phyloP scores from a whole-genome alignment of 2,888 invertebrate species.

The Hypomecis atomaria region DNA sequence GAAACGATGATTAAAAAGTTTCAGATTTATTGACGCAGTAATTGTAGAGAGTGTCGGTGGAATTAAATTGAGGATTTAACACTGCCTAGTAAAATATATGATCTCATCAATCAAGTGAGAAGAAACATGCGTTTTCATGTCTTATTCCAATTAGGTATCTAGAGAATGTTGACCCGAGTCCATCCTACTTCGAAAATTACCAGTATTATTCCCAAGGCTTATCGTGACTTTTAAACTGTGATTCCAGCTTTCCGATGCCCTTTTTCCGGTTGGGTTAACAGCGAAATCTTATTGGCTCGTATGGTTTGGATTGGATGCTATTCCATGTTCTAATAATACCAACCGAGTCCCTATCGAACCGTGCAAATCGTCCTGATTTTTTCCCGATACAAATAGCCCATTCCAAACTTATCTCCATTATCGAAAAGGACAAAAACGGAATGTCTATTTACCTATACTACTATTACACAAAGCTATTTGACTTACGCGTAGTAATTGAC shows the following conservation, averaged over 20 bases:
- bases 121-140: not conserved
- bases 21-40: slow-evolving; percentile 34
- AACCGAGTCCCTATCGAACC: slow-evolving; percentile 17
- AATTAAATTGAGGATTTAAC: slow-evolving; percentile 26
- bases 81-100: slow-evolving; percentile 5
- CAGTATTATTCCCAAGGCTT: too few relatives aligned
- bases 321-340: slow-evolving; percentile 23
- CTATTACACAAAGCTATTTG: slow-evolving; percentile 55
- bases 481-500: slow-evolving; percentile 38
- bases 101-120: slow-evolving; percentile 1
- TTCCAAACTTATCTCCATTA: slow-evolving; percentile 52
- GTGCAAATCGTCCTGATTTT: slow-evolving; percentile 27
- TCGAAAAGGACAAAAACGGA: slow-evolving; percentile 43
- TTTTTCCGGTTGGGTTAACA: not conserved
- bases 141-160: not conserved
- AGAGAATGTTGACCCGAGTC: too few relatives aligned
- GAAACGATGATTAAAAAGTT: slow-evolving; percentile 29
- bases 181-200: too few relatives aligned
- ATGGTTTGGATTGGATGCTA: slow-evolving; percentile 3
- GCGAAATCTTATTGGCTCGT: slow-evolving; percentile 4
- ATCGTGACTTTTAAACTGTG: not conserved
- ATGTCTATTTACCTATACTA: slow-evolving; percentile 45
- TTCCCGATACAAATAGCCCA: slow-evolving; percentile 33
- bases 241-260: not conserved
- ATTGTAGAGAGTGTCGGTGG: slow-evolving; percentile 24